Evolutionary conservation across 2,113 vertebrate species (phyloP).

Genomic region (Cisticola juncidis): DNA sequence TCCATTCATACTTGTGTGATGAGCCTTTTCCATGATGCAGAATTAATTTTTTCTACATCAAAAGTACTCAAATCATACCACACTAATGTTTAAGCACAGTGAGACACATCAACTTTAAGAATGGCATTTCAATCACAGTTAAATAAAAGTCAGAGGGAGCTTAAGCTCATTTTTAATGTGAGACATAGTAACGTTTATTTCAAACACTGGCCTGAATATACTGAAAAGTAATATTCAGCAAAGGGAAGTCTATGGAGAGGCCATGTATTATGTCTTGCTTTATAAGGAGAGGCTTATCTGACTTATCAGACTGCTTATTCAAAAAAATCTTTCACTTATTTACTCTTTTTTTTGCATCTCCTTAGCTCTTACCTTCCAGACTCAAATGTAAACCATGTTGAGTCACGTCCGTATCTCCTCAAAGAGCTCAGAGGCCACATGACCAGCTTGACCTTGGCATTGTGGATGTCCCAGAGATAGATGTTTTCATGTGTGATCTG

Average conservation of each 20-base stretch:
- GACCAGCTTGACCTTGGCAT: conserved; percentile 94
- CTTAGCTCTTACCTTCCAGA: conserved; percentile 89
- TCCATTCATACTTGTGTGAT: neutral
- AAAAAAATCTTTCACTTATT: neutral
- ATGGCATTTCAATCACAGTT: neutral
- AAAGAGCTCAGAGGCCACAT: conserved; percentile 98
- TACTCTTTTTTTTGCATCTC: neutral
- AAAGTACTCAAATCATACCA: neutral
- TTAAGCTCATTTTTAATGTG: conserved; percentile 2
- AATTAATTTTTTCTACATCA: neutral
- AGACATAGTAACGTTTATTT: neutral
- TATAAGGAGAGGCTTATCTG: neutral
- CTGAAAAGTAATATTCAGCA: neutral
- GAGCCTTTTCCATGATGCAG: neutral
- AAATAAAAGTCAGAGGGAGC: neutral
- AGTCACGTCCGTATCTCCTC: conserved; percentile 94
- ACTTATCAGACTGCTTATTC: neutral
- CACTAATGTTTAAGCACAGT: neutral
- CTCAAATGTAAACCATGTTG: conserved; percentile 98
- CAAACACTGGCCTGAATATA: neutral
- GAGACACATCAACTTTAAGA: neutral
- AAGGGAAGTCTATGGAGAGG: neutral
- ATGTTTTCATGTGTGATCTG: conserved; percentile 99
- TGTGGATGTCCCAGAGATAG: conserved; percentile 99
- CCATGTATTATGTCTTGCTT: neutral